Evolutionary conservation across 2,888 invertebrate species (phyloP).

Genomic region (Bimastos eiseni): DNA sequence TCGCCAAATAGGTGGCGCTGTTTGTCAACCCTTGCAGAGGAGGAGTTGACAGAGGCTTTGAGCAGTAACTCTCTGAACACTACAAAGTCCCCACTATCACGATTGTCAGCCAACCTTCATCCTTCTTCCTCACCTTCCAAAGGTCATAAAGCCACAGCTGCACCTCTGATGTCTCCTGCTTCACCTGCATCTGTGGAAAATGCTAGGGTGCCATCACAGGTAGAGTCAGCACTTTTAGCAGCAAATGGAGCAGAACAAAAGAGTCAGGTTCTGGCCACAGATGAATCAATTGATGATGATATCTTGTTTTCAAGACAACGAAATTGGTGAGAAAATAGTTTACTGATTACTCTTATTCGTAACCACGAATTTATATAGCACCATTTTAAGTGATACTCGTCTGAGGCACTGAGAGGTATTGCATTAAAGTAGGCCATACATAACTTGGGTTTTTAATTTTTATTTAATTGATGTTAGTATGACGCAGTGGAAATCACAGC

Average conservation of each 20-base stretch:
- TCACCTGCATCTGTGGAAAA: background rate
- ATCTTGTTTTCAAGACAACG: background rate
- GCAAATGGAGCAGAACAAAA: background rate
- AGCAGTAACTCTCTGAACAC: background rate
- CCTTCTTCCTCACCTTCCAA: background rate
- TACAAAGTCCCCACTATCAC: background rate
- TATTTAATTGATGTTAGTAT: background rate
- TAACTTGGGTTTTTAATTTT: background rate
- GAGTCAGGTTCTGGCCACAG: background rate
- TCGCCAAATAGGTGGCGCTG: conserved; percentile 13
- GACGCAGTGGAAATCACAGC: background rate
- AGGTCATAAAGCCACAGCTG: background rate
- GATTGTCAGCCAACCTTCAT: background rate
- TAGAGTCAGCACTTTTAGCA: background rate
- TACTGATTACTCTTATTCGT: background rate
- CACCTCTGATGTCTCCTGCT: background rate
- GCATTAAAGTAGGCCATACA: too few relatives aligned
- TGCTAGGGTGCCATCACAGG: background rate
- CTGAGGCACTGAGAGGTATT: too few relatives aligned
- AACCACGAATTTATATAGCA: too few relatives aligned
- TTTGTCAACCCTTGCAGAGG: conserved; percentile 18
- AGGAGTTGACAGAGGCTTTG: background rate
- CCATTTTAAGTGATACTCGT: too few relatives aligned
- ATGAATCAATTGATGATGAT: background rate
- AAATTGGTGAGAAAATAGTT: background rate